Evolutionary conservation across 2,113 vertebrate genomes (phyloP), one percentile per base, ranked within the genome.

Genomic region (Chascanopsetta lugubris): DNA sequence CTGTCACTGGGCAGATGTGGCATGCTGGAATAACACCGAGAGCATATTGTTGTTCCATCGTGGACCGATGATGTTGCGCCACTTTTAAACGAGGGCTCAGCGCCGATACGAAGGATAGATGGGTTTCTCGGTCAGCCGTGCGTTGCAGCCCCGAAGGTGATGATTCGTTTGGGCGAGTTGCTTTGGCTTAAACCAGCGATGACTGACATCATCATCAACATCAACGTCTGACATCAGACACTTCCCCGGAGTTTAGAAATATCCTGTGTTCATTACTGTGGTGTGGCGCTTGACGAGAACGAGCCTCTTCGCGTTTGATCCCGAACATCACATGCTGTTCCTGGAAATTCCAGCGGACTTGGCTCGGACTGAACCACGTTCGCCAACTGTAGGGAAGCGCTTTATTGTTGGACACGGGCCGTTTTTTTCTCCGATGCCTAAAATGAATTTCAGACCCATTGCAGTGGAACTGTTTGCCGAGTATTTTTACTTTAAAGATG

Each of bases 401-500:
- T 60, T 69, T 69, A 25, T 57, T 58, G 48, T 62, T 51, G 48
- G 30, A 57, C 61, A 24, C 54, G 68, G 26, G 47, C 22, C 61
- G 36, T 69, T 32, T 63, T 46, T 51, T 53, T 46, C 42, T 64
- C 53, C 30, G 63, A 69, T 64, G 66, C 27, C 66, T 47, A 47
- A 70, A 85, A 75, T 72, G 58, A 75, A n/a, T 70, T 78, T 72
- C 64, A 53, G 69, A 45, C 36, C 46, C 36, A 40, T 47, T 29
- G 71, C 69, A 58, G 22, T 20, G 25, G 30, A 47, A 45, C 42
- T n/a, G 61, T 59, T 13, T 58, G 75, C 59, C 79, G 56, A 72
- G 69, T 80, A 65, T 83, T 85, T 62, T 83, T 60, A 75, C 72
- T 76, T 85, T 61, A 85, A 78, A 88, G 78, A 88, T 63, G 66